phyloP scores from a whole-genome alignment of 2,888 invertebrate species.

The Dusona sp. region DNA sequence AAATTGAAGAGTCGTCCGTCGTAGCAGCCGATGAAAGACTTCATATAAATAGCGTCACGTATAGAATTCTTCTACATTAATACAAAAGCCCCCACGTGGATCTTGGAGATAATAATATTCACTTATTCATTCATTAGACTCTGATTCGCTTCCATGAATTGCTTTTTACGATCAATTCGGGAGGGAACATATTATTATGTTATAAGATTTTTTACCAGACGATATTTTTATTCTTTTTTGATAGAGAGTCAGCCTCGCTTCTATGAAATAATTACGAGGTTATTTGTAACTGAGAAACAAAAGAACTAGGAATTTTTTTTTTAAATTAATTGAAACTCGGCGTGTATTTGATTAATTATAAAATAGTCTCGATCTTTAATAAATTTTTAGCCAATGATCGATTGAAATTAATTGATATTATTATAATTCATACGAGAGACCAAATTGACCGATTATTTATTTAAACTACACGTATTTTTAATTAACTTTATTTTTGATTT shows the following conservation, averaged over 20 bases:
- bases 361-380: not conserved
- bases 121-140: slow-evolving; percentile 38
- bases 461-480: not conserved
- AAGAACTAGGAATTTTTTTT: not conserved
- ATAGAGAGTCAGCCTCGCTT: not conserved
- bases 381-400: not conserved
- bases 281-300: not conserved
- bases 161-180: slow-evolving; percentile 34
- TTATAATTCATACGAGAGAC: not conserved
- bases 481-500: slow-evolving; percentile 16
- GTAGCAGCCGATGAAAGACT: slow-evolving; percentile 5
- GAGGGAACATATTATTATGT: slow-evolving; percentile 34
- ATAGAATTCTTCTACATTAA: not conserved
- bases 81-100: not conserved
- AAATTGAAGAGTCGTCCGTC: slow-evolving; percentile 18
- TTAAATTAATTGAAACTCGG: not conserved
- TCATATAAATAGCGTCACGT: not conserved
- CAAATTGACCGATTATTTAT: slow-evolving; percentile 1
- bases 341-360: not conserved
- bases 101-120: slow-evolving; percentile 19
- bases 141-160: slow-evolving; percentile 13
- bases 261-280: no score
- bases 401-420: not conserved
- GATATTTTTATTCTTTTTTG: not conserved
- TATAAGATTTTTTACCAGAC: not conserved